A percentile compares a stretch with the other conserved stretches of the same genome.
Evolutionary conservation across 2,888 invertebrate species (phyloP).

Genomic region (Matsumyia berberina): DNA sequence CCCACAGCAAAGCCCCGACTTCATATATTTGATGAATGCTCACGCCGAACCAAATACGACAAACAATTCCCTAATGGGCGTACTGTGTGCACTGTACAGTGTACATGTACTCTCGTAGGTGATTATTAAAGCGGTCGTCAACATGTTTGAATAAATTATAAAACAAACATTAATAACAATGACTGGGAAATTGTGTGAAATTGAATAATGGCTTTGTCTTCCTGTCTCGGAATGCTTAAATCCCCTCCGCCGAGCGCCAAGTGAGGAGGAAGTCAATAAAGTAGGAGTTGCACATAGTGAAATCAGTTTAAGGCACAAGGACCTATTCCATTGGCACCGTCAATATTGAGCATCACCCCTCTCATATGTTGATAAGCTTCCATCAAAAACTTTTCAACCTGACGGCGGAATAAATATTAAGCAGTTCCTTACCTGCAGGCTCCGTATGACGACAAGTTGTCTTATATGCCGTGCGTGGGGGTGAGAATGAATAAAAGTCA

Average conservation of each 20-base stretch:
- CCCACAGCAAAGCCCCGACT: not conserved
- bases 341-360: conserved; percentile 3
- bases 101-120: conserved; percentile 26
- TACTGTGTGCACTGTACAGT: not conserved
- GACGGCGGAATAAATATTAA: conserved; percentile 49
- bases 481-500: conserved; percentile 28
- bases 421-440: conserved; percentile 23
- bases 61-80: conserved; percentile 31
- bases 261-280: conserved; percentile 24
- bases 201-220: conserved; percentile 39
- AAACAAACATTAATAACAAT: conserved; percentile 49
- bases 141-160: conserved; percentile 51
- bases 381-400: conserved; percentile 52
- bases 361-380: conserved; percentile 42
- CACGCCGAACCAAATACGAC: conserved; percentile 32
- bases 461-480: not conserved
- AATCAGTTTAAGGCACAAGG: not conserved
- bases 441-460: conserved; percentile 18
- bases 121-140: conserved; percentile 49
- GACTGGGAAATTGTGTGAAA: conserved; percentile 52
- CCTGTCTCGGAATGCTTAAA: conserved; percentile 4
- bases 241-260: not conserved
- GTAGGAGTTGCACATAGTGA: not conserved
- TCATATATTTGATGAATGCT: conserved; percentile 52
- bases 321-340: not conserved